phyloP scores from a whole-genome alignment of 2,888 invertebrate genomes.

The Sarcophaga variegata region DNA sequence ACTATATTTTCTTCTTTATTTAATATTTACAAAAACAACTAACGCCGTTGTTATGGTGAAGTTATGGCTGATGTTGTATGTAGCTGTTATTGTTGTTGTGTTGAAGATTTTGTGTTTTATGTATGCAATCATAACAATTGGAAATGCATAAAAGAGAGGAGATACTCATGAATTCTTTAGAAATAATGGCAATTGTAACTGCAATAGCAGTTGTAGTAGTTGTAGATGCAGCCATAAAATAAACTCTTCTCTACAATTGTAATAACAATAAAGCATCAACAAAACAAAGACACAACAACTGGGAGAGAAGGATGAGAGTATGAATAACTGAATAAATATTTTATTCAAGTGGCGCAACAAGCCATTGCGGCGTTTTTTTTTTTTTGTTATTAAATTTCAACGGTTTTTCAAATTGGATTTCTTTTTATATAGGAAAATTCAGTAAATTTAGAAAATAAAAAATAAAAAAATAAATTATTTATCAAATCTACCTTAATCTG shows the following conservation, averaged over 20 bases:
- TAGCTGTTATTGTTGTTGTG: not conserved
- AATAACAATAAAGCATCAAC: not conserved
- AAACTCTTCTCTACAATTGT: not conserved
- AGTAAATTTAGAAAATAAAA: too few relatives aligned
- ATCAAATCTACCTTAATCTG: too few relatives aligned
- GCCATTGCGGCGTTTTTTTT: not conserved
- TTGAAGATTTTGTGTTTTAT: not conserved
- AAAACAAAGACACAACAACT: not conserved
- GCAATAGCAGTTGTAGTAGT: not conserved
- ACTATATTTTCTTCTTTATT: too few relatives aligned
- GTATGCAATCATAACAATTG: not conserved
- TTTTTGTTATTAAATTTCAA: not conserved
- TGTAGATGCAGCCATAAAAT: too few relatives aligned
- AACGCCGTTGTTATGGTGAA: too few relatives aligned
- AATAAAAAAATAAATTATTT: too few relatives aligned
- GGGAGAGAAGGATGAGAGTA: not conserved
- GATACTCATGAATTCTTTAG: not conserved
- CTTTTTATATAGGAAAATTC: too few relatives aligned
- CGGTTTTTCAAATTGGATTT: not conserved
- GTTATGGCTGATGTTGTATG: not conserved
- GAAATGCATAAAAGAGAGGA: not conserved
- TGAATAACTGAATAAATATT: slow-evolving; percentile 1
- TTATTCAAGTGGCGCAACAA: not conserved
- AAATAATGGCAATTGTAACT: not conserved
- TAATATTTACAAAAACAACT: too few relatives aligned